phyloP scores from a whole-genome alignment of 1,140 invertebrate genomes.

The Drepana arcuata region DNA sequence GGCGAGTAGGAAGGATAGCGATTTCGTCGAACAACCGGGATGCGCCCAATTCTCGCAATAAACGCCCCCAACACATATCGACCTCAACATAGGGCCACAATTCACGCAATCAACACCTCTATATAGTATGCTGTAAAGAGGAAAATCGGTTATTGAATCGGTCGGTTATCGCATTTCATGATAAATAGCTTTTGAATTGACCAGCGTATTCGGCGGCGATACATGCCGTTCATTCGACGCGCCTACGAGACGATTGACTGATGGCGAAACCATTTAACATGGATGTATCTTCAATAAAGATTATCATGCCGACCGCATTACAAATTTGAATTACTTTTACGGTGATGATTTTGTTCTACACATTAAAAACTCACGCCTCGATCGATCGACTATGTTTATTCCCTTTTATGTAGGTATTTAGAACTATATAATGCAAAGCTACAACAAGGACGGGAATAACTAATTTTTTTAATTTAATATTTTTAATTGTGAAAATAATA shows the following conservation, averaged over 20 bases:
- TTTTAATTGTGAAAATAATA: too few relatives aligned
- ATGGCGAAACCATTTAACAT: conserved; percentile 25
- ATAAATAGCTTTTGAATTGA: conserved; percentile 34
- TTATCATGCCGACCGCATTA: conserved; percentile 7
- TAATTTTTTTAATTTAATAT: too few relatives aligned
- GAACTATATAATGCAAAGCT: too few relatives aligned
- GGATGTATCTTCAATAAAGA: conserved; percentile 22
- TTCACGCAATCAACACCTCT: conserved; percentile 38
- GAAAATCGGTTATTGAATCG: conserved; percentile 27
- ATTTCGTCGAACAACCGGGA: conserved; percentile 61
- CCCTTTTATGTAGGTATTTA: too few relatives aligned
- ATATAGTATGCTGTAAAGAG: conserved; percentile 23
- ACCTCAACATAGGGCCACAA: conserved; percentile 22
- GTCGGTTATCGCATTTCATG: conserved; percentile 25
- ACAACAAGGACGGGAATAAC: too few relatives aligned
- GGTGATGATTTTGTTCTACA: neutral
- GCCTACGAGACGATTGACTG: conserved; percentile 23
- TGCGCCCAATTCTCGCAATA: conserved; percentile 66
- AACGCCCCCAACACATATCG: conserved; percentile 50
- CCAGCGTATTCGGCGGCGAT: conserved; percentile 31
- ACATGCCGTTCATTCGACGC: conserved; percentile 26
- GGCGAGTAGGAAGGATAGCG: conserved; percentile 49
- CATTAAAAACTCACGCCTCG: too few relatives aligned
- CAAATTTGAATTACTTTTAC: neutral
- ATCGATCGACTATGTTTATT: too few relatives aligned